Percentiles rank a stretch among this genome's conserved stretches.
Conservation (phyloP, 2,113 vertebrate species). For the Oriolus oriolus region DNA sequence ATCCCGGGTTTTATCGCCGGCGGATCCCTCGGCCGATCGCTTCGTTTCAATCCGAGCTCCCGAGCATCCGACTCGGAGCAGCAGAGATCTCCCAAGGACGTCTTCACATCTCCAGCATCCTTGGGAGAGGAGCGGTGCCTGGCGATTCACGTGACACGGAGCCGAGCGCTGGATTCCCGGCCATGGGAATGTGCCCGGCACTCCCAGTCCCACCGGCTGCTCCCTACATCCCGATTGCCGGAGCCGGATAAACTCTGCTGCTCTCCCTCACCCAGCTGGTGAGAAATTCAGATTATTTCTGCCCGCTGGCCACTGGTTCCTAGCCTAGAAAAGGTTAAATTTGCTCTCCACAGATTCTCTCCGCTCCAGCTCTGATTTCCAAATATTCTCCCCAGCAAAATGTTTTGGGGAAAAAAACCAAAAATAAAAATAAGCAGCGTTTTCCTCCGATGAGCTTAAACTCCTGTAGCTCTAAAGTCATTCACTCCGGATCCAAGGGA, state of each 20-base stretch:
- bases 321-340: neutral
- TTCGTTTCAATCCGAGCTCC: neutral
- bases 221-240: neutral
- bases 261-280: neutral
- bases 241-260: neutral
- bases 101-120: neutral
- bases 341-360: neutral
- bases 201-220: neutral
- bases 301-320: neutral
- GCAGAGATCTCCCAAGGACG: neutral
- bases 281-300: neutral
- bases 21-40: neutral
- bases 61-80: neutral
- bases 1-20: neutral
- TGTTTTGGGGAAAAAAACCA: rapidly evolving
- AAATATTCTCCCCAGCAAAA: neutral
- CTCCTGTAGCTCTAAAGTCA: neutral
- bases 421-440: neutral
- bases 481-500: neutral
- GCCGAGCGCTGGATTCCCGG: neutral
- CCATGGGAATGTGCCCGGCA: neutral
- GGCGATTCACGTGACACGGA: neutral
- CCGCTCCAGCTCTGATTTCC: neutral
- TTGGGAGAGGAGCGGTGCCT: neutral
- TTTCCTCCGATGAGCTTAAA: neutral